Evolutionary conservation across 2,113 vertebrate species (phyloP).

Genomic region (Lasiurus borealis): DNA sequence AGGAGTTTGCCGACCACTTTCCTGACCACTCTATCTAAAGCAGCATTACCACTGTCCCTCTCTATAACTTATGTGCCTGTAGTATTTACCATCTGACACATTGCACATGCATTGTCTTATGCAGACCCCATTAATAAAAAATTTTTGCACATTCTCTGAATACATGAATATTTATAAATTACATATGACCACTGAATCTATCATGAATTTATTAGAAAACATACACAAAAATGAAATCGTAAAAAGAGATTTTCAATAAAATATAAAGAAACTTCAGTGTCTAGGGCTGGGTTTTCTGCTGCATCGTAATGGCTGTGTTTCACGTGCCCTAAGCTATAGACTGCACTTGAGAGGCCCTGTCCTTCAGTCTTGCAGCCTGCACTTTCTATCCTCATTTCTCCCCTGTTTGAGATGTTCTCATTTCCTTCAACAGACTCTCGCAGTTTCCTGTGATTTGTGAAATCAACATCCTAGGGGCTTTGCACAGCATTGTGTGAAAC

Average conservation of each 20-base stretch:
- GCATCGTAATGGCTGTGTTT: neutral
- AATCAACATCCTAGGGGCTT: slow-evolving; percentile 25
- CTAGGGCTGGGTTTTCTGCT: neutral
- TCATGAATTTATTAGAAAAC: slow-evolving; percentile 30
- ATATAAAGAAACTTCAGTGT: neutral
- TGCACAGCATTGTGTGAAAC: slow-evolving; percentile 20
- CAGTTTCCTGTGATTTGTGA: slow-evolving; percentile 57
- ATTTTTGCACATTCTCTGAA: neutral
- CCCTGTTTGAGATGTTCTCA: neutral
- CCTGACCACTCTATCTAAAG: neutral
- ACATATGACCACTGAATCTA: neutral
- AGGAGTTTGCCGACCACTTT: neutral
- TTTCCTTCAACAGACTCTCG: slow-evolving; percentile 50
- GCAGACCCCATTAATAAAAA: neutral
- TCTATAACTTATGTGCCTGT: neutral
- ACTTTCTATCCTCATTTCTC: neutral
- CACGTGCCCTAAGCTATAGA: fast-evolving
- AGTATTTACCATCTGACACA: neutral
- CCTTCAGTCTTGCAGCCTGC: neutral
- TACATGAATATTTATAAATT: neutral
- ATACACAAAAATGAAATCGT: neutral
- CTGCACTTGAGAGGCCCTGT: neutral
- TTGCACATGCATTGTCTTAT: neutral
- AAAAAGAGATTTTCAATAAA: neutral
- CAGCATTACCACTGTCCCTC: neutral